Evolutionary conservation across 1,140 invertebrate genomes (phyloP).

Genomic region (Physella acuta): DNA sequence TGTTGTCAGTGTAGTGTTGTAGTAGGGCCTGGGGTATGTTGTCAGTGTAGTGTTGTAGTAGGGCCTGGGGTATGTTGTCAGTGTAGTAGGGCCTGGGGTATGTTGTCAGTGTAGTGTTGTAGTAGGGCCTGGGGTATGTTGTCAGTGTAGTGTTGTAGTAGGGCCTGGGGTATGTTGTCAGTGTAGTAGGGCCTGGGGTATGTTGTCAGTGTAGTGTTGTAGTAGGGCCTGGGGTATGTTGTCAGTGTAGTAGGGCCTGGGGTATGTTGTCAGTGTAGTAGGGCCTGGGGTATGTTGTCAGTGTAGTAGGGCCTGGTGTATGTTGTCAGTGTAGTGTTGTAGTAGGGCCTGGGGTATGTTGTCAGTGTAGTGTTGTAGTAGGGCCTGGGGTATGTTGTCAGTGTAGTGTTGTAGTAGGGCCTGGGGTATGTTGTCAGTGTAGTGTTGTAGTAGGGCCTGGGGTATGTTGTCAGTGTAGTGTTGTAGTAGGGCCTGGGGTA

Average conservation of each 20-base stretch:
- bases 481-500: slow-evolving; percentile 76
- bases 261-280: slow-evolving; percentile 67
- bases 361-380: slow-evolving; percentile 74
- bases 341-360: slow-evolving; percentile 72
- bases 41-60: slow-evolving; percentile 74
- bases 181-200: slow-evolving; percentile 74
- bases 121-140: slow-evolving; percentile 72
- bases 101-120: slow-evolving; percentile 66
- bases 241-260: slow-evolving; percentile 75
- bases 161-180: slow-evolving; percentile 71
- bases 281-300: slow-evolving; percentile 71
- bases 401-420: slow-evolving; percentile 71
- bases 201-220: slow-evolving; percentile 66
- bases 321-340: slow-evolving; percentile 66
- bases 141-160: slow-evolving; percentile 74
- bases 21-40: slow-evolving; percentile 72
- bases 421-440: slow-evolving; percentile 72
- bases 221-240: slow-evolving; percentile 72
- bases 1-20: slow-evolving; percentile 66
- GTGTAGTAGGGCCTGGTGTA: slow-evolving; percentile 74
- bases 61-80: slow-evolving; percentile 71
- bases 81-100: slow-evolving; percentile 74
- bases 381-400: slow-evolving; percentile 71
- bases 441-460: slow-evolving; percentile 76
- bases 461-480: slow-evolving; percentile 63